Percentiles rank a stretch among this genome's conserved stretches.
phyloP scores from a whole-genome alignment of 2,888 invertebrate genomes.

The Anarsia innoxiella region DNA sequence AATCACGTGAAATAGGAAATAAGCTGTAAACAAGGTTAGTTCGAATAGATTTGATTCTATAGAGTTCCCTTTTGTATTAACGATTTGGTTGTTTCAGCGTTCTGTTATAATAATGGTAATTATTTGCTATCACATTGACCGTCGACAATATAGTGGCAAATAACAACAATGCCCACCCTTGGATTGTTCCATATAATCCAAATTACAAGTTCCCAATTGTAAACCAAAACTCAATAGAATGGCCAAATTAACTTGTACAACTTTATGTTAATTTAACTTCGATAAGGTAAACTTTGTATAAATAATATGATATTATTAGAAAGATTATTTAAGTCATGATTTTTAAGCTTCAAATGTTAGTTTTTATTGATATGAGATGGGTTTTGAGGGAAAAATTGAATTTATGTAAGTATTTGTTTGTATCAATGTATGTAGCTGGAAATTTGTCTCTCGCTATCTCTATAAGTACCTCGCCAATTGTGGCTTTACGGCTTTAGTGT shows the following conservation, averaged over 20 bases:
- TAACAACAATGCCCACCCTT: slow-evolving; percentile 24
- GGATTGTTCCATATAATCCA: slow-evolving; percentile 28
- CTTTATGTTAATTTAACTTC: slow-evolving; percentile 20
- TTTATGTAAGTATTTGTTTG: no score
- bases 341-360: no score
- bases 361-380: no score
- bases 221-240: slow-evolving; percentile 40
- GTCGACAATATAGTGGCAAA: slow-evolving; percentile 10
- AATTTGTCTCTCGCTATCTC: no score
- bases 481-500: no score
- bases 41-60: no score
- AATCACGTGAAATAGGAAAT: no score
- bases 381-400: no score
- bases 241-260: slow-evolving; percentile 41
- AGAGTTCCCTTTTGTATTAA: background rate
- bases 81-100: background rate
- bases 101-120: slow-evolving; percentile 9
- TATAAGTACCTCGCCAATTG: no score
- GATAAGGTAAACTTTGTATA: slow-evolving; percentile 22
- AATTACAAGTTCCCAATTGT: slow-evolving; percentile 27
- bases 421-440: no score
- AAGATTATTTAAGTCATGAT: no score
- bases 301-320: background rate
- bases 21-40: no score
- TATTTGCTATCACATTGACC: slow-evolving; percentile 12